Base-by-base conservation (phyloP, 1,140 invertebrate species). In the Pseudobourletiella spinata region DNA sequence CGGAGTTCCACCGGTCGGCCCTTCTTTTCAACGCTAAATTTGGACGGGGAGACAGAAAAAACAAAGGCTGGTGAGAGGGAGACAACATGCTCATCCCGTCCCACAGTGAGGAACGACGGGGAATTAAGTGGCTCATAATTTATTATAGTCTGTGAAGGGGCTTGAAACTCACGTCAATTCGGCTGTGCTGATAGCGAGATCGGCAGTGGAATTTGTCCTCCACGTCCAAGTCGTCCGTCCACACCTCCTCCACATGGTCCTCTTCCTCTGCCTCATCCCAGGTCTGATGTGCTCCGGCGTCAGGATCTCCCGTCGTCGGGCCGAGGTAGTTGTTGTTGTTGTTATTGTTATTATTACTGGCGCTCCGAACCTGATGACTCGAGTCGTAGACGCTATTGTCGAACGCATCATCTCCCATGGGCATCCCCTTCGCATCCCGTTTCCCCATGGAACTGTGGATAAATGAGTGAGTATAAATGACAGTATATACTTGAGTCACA, bases 351-450 rank as follows among this genome's bases (percentile, higher is more conserved):
- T 39, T 39, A 30, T 6, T 18, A 22, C 35, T 20, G 24, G 4
- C 43, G n/a, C 24, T 16, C n/a, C 6, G 4, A 6, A 8, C 24
- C n/a, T 16, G n/a, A 20, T 16, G 43, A n/a, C 35, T 39, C n/a
- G 8, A n/a, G n/a, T n/a, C n/a, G n/a, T 8, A n/a, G 8, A 20
- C 22, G 8, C 44, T 20, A 46, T 20, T 20, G 1, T 77, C 2
- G 80, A 82, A 8, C 82, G 74, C 71, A 81, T 82, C 73, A 78
- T 73, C 77, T 83, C 74, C 26, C 63, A 63, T 57, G 64, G 61
- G 42, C 63, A 70, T 28, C 59, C 70, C 39, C 52, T 60, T 60
- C 39, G 58, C 30, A 25, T 60, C 58, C 39, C 58, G 32, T 42
- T 60, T 60, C 50, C 58, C 58, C 26, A 46, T 48, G 32, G 24